phyloP scores from a whole-genome alignment of 2,888 invertebrate genomes.

The Hipparchia semele region DNA sequence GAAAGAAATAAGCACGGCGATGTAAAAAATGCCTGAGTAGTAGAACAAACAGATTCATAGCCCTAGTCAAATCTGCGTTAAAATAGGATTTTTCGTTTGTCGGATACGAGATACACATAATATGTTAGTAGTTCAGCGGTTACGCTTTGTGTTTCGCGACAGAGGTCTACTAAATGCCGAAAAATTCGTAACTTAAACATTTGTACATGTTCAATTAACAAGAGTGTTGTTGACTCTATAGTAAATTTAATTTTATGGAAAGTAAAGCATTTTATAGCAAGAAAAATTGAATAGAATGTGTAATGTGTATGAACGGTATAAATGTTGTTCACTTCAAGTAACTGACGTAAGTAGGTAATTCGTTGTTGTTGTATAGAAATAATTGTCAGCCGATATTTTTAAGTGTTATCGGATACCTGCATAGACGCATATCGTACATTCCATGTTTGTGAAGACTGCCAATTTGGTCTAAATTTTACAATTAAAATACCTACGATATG shows the following conservation, averaged over 20 bases:
- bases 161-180: too few relatives aligned
- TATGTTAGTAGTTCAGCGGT: too few relatives aligned
- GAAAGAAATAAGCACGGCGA: too few relatives aligned
- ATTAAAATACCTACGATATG: constrained; percentile 78
- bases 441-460: constrained; percentile 83
- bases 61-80: too few relatives aligned
- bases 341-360: constrained; percentile 68
- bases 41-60: too few relatives aligned
- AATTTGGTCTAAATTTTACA: constrained; percentile 83
- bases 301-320: constrained; percentile 46
- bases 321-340: constrained; percentile 67
- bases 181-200: too few relatives aligned
- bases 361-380: constrained; percentile 80
- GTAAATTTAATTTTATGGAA: constrained; percentile 10
- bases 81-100: too few relatives aligned
- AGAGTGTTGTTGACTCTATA: not conserved
- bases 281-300: constrained; percentile 17
- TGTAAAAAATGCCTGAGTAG: too few relatives aligned
- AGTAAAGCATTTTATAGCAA: not conserved
- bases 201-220: not conserved
- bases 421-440: constrained; percentile 83
- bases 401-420: constrained; percentile 81
- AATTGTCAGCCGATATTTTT: constrained; percentile 75
- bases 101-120: too few relatives aligned
- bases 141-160: too few relatives aligned